Conservation (phyloP, 1,140 invertebrate species). For the Bacillus rossius region DNA sequence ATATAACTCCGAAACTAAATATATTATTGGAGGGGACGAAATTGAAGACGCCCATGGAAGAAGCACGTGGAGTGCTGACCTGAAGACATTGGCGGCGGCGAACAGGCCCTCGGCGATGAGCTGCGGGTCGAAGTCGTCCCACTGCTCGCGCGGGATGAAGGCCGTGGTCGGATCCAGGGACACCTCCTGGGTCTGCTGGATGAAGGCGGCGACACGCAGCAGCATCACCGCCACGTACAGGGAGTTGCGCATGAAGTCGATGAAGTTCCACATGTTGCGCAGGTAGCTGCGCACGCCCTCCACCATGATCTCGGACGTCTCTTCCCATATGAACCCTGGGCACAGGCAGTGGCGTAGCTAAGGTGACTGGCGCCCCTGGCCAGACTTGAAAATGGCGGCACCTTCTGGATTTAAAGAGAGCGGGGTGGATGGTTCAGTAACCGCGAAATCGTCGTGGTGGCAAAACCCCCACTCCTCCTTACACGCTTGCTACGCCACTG, state of each 20-base stretch:
- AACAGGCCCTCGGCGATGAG: constrained; percentile 92
- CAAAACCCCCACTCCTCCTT: too few relatives aligned
- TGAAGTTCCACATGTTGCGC: constrained; percentile 93
- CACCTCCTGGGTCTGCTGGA: constrained; percentile 67
- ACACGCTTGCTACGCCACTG: too few relatives aligned
- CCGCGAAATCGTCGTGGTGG: too few relatives aligned
- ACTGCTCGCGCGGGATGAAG: constrained; percentile 72
- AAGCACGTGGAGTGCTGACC: constrained; percentile 42
- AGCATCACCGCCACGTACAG: constrained; percentile 75
- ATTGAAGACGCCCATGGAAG: too few relatives aligned
- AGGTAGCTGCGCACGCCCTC: constrained; percentile 80
- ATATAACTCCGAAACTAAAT: too few relatives aligned
- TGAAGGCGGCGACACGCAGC: constrained; percentile 68
- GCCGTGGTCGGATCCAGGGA: constrained; percentile 54
- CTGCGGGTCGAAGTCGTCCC: constrained; percentile 92
- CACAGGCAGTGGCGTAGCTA: constrained; percentile 21
- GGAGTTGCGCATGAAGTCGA: constrained; percentile 87
- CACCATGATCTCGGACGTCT: constrained; percentile 81
- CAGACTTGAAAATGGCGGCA: too few relatives aligned
- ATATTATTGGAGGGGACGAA: too few relatives aligned
- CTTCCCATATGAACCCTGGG: constrained; percentile 85
- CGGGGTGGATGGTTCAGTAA: too few relatives aligned
- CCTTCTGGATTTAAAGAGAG: too few relatives aligned
- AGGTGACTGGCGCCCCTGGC: too few relatives aligned
- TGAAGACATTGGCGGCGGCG: constrained; percentile 91